Percentiles rank a stretch among this genome's conserved stretches.
phyloP scores from a whole-genome alignment of 2,113 vertebrate genomes.

The Dissostichus mawsoni region DNA sequence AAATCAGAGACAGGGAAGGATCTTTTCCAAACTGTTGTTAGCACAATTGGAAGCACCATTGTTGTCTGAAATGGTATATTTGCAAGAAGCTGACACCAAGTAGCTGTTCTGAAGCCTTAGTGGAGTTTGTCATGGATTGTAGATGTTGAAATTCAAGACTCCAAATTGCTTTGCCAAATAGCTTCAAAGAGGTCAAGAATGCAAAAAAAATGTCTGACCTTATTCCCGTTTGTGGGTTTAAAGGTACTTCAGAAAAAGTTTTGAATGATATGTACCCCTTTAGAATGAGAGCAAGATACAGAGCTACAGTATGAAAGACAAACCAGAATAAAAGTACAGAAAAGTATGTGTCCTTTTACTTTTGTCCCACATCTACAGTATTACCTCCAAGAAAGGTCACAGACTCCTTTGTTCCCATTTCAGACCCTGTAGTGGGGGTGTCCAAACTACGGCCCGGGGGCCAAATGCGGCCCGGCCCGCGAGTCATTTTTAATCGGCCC shows the following conservation, averaged over 20 bases:
- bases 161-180: not conserved
- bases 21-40: not conserved
- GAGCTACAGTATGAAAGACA: not conserved
- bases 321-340: not conserved
- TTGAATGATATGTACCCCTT: too few relatives aligned
- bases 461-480: too few relatives aligned
- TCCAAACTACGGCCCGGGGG: too few relatives aligned
- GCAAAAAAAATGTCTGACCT: not conserved
- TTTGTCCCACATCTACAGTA: slow-evolving; percentile 1
- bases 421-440: too few relatives aligned
- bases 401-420: not conserved
- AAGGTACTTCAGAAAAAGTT: too few relatives aligned
- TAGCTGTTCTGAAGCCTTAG: not conserved
- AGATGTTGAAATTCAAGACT: not conserved
- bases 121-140: not conserved
- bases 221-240: too few relatives aligned
- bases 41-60: not conserved
- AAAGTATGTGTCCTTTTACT: not conserved
- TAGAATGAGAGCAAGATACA: not conserved
- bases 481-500: too few relatives aligned
- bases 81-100: not conserved
- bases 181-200: not conserved
- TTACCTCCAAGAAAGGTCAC: slow-evolving; percentile 11
- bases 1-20: too few relatives aligned
- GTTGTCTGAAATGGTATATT: not conserved